Conservation (phyloP, 2,797 vertebrate genomes). For the Gadopsis marmoratus region DNA sequence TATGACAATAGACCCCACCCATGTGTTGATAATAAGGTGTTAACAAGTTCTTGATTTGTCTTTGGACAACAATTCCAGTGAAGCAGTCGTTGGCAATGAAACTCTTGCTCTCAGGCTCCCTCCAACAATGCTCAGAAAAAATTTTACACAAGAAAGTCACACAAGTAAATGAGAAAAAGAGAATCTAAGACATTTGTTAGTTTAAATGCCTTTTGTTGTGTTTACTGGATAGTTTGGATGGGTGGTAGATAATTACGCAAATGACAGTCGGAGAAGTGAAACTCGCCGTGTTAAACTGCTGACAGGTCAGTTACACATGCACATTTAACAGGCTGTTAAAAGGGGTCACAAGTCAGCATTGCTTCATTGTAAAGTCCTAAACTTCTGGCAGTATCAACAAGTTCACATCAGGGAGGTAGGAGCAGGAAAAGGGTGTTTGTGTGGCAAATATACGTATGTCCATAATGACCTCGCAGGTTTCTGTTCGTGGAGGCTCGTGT, state of each 20-base stretch:
- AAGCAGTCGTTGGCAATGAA: no score
- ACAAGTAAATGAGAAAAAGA: no score
- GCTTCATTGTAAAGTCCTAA: constrained; percentile 11
- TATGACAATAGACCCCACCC: neutral
- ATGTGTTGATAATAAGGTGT: neutral
- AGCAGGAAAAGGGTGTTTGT: constrained; percentile 24
- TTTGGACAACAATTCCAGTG: no score
- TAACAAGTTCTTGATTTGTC: no score
- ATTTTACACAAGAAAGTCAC: no score
- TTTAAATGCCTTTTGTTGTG: neutral
- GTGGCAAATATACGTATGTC: constrained; percentile 37
- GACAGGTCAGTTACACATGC: constrained; percentile 3
- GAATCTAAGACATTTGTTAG: neutral
- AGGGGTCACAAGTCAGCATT: neutral
- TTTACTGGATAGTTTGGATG: neutral
- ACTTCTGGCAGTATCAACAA: constrained; percentile 26
- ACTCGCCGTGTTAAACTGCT: constrained; percentile 9
- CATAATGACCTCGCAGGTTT: constrained; percentile 48
- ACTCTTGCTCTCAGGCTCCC: no score
- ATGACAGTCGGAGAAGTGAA: neutral
- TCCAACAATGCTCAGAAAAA: no score
- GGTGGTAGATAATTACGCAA: neutral
- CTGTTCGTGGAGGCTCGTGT: constrained; percentile 53
- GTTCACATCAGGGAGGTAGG: constrained; percentile 10
- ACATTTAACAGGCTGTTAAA: neutral